These are phyloP conservation scores for Amphiduros pacificus DNA, from an alignment of 2,888 invertebrate species.

Conservation along the genomic window DNA sequence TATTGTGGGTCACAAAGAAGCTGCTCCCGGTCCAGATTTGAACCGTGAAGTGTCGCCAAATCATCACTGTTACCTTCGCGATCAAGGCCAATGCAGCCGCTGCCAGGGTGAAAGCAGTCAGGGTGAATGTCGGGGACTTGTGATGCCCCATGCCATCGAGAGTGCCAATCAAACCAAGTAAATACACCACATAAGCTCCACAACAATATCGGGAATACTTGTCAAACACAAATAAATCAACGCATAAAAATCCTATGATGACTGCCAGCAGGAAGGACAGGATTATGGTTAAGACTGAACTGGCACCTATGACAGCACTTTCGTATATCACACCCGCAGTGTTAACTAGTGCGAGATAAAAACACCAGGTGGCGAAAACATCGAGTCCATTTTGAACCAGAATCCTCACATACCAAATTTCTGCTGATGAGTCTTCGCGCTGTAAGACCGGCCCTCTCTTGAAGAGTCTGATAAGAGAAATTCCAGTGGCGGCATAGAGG, in stretches of 20 bases:
- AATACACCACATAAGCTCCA: slow-evolving; percentile 45
- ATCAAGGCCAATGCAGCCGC: not conserved
- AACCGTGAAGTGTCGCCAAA: not conserved
- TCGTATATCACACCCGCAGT: slow-evolving; percentile 38
- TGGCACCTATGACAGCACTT: slow-evolving; percentile 23
- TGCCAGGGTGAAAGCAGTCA: slow-evolving; percentile 26
- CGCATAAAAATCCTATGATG: slow-evolving; percentile 33
- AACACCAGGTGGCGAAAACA: slow-evolving; percentile 46
- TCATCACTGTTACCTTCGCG: slow-evolving; percentile 1
- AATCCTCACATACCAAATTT: slow-evolving; percentile 43
- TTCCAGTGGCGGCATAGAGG: slow-evolving; percentile 34
- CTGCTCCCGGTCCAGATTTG: not conserved
- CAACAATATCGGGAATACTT: slow-evolving; percentile 45
- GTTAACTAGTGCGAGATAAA: slow-evolving; percentile 42
- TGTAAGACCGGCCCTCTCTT: slow-evolving; percentile 3
- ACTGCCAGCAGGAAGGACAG: slow-evolving; percentile 35
- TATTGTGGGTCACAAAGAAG: not conserved
- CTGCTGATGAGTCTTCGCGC: slow-evolving; percentile 24
- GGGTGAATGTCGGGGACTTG: slow-evolving; percentile 35
- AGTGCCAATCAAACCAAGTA: slow-evolving; percentile 42
- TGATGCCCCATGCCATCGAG: slow-evolving; percentile 37
- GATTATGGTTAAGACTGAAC: slow-evolving; percentile 33
- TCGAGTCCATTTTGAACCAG: slow-evolving; percentile 47
- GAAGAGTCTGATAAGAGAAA: slow-evolving; percentile 32
- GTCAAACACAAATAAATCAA: slow-evolving; percentile 41